A percentile compares a stretch with the other conserved stretches of the same genome.
These are phyloP conservation scores for Phylloscopus trochilus DNA, from an alignment of 2,113 vertebrate species.

Conservation along the genomic window DNA sequence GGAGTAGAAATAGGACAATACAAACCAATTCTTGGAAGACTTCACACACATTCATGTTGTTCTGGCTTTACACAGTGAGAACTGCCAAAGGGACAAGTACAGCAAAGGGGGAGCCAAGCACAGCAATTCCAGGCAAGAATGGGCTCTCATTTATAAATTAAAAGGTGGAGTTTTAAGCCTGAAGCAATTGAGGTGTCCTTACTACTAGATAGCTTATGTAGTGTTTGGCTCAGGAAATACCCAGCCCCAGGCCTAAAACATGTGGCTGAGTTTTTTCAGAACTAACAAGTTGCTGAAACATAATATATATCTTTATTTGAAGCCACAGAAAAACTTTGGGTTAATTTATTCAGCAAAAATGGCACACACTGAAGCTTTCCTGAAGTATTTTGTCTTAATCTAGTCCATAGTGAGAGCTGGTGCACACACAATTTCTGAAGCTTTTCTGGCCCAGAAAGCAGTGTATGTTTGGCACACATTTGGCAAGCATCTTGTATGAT, in stretches of 20 bases:
- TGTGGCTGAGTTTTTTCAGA: neutral
- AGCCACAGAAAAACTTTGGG: neutral
- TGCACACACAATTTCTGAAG: neutral
- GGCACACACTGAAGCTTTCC: neutral
- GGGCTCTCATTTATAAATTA: neutral
- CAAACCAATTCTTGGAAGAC: neutral
- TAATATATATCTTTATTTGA: neutral
- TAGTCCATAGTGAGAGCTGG: neutral
- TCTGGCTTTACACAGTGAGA: neutral
- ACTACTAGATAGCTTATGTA: neutral
- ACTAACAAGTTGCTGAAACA: neutral
- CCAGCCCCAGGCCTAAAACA: neutral
- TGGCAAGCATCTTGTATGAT: neutral
- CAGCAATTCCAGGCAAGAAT: neutral
- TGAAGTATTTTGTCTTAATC: neutral
- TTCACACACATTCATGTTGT: rapidly evolving
- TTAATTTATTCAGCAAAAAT: neutral
- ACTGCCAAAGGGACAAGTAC: neutral
- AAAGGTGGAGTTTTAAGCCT: neutral
- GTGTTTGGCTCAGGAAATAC: neutral
- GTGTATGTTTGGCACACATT: neutral
- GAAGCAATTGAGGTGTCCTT: neutral
- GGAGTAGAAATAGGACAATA: neutral
- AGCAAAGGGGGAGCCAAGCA: neutral
- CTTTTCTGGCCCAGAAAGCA: neutral